Percentiles rank a stretch among this genome's conserved stretches.
phyloP scores from a whole-genome alignment of 2,113 vertebrate species.

The Rhabdomys dilectus region DNA sequence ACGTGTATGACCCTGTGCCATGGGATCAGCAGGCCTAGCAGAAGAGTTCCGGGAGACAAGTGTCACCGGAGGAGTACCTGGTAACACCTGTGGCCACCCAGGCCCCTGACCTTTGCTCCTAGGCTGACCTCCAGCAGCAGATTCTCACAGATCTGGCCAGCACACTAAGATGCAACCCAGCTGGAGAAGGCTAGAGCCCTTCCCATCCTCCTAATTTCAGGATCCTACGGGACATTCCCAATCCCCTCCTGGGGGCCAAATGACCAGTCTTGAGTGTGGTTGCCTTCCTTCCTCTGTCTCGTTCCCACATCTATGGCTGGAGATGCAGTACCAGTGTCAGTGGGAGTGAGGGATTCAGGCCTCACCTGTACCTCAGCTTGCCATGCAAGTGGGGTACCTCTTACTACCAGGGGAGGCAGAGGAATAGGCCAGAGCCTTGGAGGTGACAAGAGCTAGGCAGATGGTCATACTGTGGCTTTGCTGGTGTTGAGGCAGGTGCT shows the following conservation, averaged over 20 bases:
- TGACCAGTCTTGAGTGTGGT: not conserved
- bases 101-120: not conserved
- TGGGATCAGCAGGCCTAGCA: not conserved
- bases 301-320: not conserved
- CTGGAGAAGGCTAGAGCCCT: not conserved
- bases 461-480: accelerated
- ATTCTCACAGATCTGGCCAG: not conserved
- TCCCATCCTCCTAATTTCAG: not conserved
- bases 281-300: not conserved
- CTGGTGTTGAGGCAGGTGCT: not conserved
- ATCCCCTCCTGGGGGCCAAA: not conserved
- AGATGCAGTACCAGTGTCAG: not conserved
- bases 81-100: not conserved
- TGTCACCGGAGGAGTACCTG: not conserved
- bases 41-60: not conserved
- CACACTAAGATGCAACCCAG: not conserved
- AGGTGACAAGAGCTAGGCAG: not conserved
- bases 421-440: not conserved
- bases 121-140: not conserved
- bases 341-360: not conserved
- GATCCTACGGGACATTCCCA: no score
- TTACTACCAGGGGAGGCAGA: not conserved
- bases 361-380: accelerated
- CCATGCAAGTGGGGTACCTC: not conserved
- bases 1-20: not conserved